phyloP scores from a whole-genome alignment of 64 coral and sea anemone species.

The Hydrozoanthus tunicans region DNA sequence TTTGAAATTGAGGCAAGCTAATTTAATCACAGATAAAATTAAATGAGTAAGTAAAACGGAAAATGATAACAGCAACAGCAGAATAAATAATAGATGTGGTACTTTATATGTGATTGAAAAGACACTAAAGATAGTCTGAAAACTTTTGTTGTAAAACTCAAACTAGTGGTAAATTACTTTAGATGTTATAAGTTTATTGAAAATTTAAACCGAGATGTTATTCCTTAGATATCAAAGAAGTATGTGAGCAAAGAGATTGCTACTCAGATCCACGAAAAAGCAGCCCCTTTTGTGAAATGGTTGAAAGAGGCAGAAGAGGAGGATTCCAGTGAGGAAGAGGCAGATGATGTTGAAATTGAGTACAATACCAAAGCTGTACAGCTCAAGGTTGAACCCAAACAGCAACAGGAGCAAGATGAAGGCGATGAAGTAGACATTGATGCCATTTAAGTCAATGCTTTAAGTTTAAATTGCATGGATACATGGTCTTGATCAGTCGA shows the following conservation, averaged over 20 bases:
- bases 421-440: conserved; percentile 96
- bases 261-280: conserved; percentile 92
- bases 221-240: conserved; percentile 91
- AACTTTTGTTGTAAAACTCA: too few relatives aligned
- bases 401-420: conserved; percentile 41
- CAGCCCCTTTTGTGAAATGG: conserved; percentile 92
- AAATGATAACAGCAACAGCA: too few relatives aligned
- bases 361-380: conserved; percentile 82
- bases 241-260: conserved; percentile 92
- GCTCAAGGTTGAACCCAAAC: conserved; percentile 57
- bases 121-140: too few relatives aligned
- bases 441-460: conserved; percentile 71
- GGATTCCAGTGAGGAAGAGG: conserved; percentile 90
- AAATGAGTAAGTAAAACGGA: too few relatives aligned
- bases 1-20: too few relatives aligned
- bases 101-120: too few relatives aligned
- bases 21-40: too few relatives aligned
- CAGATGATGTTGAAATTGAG: conserved; percentile 82
- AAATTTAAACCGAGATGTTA: background rate
- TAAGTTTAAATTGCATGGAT: background rate
- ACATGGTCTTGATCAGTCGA: background rate
- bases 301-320: conserved; percentile 97
- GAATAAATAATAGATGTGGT: too few relatives aligned
- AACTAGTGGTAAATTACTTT: too few relatives aligned
- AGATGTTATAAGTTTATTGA: too few relatives aligned